A percentile compares a stretch with the other conserved stretches of the same genome.
Evolutionary conservation across 2,113 vertebrate species (phyloP).

Genomic region (Geococcyx californianus): DNA sequence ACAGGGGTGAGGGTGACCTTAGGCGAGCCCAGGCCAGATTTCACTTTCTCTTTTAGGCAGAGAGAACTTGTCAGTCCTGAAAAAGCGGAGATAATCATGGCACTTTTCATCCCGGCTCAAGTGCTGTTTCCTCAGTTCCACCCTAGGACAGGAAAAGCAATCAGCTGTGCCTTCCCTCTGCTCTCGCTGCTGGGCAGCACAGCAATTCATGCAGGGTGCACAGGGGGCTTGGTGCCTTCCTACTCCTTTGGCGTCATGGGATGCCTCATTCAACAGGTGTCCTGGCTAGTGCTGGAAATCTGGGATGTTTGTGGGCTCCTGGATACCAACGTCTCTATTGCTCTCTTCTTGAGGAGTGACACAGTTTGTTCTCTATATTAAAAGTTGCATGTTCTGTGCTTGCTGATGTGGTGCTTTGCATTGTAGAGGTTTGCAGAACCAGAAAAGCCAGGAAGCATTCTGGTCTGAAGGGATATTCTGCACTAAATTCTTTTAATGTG

Average conservation of each 20-base stretch:
- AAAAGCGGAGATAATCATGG: fast-evolving
- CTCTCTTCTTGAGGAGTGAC: background rate
- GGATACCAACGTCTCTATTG: background rate
- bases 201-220: fast-evolving
- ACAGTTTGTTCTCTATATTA: background rate
- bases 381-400: background rate
- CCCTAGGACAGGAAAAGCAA: background rate
- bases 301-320: background rate
- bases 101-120: background rate
- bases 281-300: background rate
- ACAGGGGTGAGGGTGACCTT: background rate
- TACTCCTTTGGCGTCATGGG: fast-evolving
- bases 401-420: background rate
- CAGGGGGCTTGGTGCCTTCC: fast-evolving
- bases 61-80: background rate
- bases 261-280: background rate
- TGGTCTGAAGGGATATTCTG: background rate
- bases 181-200: fast-evolving
- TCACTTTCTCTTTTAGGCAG: background rate
- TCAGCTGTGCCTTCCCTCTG: background rate
- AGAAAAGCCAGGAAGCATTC: background rate
- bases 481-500: background rate
- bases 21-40: background rate
- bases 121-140: background rate
- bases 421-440: fast-evolving